A percentile compares a stretch with the other conserved stretches of the same genome.
phyloP scores from a whole-genome alignment of 2,113 vertebrate genomes.

The Balaeniceps rex region DNA sequence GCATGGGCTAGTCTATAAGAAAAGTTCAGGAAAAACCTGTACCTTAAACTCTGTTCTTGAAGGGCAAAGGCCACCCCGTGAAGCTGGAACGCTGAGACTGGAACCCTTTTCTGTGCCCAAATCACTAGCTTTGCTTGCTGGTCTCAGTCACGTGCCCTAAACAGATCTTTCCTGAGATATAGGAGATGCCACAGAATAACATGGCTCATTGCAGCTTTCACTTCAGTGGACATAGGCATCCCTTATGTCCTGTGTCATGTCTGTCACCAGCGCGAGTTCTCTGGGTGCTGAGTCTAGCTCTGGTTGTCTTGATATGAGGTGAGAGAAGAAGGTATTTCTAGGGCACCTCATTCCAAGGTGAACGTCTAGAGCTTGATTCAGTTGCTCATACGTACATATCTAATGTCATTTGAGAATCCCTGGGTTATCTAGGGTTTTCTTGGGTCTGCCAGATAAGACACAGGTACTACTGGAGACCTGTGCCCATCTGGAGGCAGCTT shows the following conservation, averaged over 20 bases:
- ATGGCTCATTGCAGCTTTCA: not conserved
- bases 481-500: not conserved
- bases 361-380: not conserved
- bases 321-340: not conserved
- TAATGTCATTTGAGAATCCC: not conserved
- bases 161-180: not conserved
- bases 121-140: not conserved
- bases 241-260: not conserved
- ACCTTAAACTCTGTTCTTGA: not conserved
- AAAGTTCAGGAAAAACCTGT: not conserved
- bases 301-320: not conserved
- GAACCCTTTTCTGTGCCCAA: not conserved
- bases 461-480: not conserved
- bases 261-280: rapidly evolving
- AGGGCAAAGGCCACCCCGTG: not conserved
- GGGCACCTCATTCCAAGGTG: not conserved
- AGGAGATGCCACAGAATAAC: not conserved
- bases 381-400: not conserved
- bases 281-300: not conserved
- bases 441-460: not conserved
- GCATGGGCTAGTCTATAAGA: rapidly evolving
- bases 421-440: not conserved
- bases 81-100: not conserved
- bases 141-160: not conserved
- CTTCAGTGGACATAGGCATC: not conserved